Conservation (phyloP, 2,113 vertebrate species). For the Lampris megalopsis region DNA sequence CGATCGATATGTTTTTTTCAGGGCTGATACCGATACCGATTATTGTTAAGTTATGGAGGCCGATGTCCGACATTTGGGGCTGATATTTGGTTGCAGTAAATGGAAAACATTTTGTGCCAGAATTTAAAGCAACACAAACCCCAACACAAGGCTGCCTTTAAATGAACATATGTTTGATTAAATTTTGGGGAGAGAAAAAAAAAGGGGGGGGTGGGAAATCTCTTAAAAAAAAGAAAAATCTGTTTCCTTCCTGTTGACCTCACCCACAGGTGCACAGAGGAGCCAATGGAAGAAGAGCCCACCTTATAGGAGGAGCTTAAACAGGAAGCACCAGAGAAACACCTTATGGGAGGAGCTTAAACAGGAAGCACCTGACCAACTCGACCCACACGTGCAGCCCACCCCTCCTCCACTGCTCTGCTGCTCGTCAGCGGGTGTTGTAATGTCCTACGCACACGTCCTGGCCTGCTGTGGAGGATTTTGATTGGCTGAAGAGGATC, state of each 20-base stretch:
- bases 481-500: slow-evolving; percentile 43
- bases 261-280: slow-evolving; percentile 67
- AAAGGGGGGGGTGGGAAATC: no score
- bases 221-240: no score
- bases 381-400: slow-evolving; percentile 39
- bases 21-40: no score
- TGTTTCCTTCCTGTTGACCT: background rate
- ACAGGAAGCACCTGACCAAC: slow-evolving; percentile 61
- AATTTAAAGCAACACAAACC: no score
- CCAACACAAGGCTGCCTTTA: no score
- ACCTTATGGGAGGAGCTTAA: slow-evolving; percentile 64
- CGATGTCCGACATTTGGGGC: no score
- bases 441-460: slow-evolving; percentile 14
- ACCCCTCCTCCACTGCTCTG: background rate
- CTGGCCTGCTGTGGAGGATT: slow-evolving; percentile 35
- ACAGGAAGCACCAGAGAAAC: slow-evolving; percentile 46
- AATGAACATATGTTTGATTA: no score
- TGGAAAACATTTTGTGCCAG: no score
- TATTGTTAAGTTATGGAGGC: no score
- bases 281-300: slow-evolving; percentile 78
- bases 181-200: no score
- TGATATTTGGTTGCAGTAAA: no score
- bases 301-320: slow-evolving; percentile 72
- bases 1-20: no score
- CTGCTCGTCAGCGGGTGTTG: background rate